Conservation (phyloP, 2,113 vertebrate genomes). For the Protobothrops flavoviridis region DNA sequence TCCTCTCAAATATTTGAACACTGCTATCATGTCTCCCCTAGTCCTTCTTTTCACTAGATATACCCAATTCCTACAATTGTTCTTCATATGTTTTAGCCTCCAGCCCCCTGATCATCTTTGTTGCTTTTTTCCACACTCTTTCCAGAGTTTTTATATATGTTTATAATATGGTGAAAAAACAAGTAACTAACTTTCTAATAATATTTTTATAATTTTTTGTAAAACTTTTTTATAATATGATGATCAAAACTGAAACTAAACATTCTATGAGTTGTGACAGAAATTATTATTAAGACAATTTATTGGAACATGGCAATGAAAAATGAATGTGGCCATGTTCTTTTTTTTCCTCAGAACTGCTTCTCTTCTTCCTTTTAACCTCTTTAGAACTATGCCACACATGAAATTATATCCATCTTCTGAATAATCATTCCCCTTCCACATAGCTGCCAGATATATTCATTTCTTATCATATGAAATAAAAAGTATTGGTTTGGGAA, state of each 20-base stretch:
- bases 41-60: background rate
- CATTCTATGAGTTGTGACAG: background rate
- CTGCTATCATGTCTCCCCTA: background rate
- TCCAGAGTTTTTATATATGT: background rate
- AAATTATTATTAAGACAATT: background rate
- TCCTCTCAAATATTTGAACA: background rate
- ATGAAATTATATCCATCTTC: constrained; percentile 35
- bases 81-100: background rate
- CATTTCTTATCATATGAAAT: constrained; percentile 19
- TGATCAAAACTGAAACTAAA: background rate
- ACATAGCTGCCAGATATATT: constrained; percentile 35
- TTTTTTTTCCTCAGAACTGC: background rate
- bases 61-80: background rate
- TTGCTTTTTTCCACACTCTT: background rate
- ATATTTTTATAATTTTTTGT: background rate
- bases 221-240: background rate
- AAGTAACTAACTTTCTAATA: background rate
- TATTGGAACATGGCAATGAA: background rate
- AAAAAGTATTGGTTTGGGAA: constrained; percentile 42
- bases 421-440: constrained; percentile 12
- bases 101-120: background rate
- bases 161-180: background rate
- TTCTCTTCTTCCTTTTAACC: constrained; percentile 4
- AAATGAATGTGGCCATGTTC: background rate
- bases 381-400: constrained; percentile 16